phyloP scores from a whole-genome alignment of 2,113 vertebrate genomes.

The Caloenas nicobarica region DNA sequence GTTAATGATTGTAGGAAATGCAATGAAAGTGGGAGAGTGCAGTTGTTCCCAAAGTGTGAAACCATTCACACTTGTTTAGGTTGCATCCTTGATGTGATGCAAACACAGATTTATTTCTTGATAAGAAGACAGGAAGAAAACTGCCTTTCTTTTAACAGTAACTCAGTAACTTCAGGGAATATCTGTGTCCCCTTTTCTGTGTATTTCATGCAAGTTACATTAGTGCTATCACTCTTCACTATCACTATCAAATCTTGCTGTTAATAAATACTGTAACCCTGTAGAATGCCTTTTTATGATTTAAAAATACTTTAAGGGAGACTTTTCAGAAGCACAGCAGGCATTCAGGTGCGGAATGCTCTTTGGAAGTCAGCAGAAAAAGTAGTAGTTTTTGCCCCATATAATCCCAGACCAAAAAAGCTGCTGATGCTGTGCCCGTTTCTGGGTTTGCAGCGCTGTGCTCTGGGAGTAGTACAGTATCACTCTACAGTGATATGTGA shows the following conservation, averaged over 20 bases:
- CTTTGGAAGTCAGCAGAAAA: background rate
- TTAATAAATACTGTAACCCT: background rate
- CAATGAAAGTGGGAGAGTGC: background rate
- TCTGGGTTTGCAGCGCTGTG: background rate
- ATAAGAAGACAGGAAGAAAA: background rate
- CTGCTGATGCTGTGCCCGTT: background rate
- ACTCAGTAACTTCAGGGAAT: background rate
- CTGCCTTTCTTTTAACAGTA: background rate
- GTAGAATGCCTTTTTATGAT: background rate
- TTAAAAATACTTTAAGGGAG: background rate
- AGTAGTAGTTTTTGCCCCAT: background rate
- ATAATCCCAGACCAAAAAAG: background rate
- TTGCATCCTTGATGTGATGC: background rate
- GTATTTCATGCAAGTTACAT: background rate
- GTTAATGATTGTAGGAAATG: background rate
- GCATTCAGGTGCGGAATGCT: background rate
- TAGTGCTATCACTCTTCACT: background rate
- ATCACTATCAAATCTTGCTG: background rate
- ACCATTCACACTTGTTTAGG: background rate
- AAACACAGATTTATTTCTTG: background rate
- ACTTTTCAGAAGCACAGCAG: background rate
- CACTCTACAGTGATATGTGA: fast-evolving
- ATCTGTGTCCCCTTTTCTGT: background rate
- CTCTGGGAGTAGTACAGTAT: background rate
- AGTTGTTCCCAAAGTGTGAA: background rate